Base-by-base conservation (phyloP, 1,140 invertebrate species). In the Notospermus geniculatus region DNA sequence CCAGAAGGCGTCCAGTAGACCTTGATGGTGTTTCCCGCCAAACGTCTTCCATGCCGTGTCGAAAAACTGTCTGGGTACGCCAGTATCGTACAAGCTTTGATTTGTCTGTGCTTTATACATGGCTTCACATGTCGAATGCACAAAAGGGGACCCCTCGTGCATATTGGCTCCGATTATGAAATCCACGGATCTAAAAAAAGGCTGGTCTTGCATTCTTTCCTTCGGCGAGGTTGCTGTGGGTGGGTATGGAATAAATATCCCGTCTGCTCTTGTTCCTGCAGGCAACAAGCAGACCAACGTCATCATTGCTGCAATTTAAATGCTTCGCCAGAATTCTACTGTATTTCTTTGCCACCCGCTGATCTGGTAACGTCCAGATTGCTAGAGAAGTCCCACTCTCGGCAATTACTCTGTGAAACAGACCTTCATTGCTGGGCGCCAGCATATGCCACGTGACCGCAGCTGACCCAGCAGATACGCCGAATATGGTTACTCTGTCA, bases 401-500 rank as follows among this genome's bases (percentile, higher is more conserved):
- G 69, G 52, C 71, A 17, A 72, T 71, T 0, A 63, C 55, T 50
- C 69, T 52, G 30, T 69, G 61, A 58, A 72, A 63, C 15, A 66
- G 28, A 0, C 62, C 62, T 23, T 56, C 29, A 27, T 63, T 62
- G 11, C 9, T 28, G 1, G 64, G 62, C 17, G 27, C n/a, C 7
- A 66, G 7, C 0, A 57, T 43, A 22, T 62, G 61, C 32, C 62
- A 59, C 15, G 55, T 52, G 1, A 64, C 59, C 54, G 56, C 45
- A 23, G 60, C 60, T 0, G 60, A 61, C 23, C 70, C 70, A 9
- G 85, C 82, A 0, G 83, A 84, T 75, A 90, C 86, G 1, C 89
- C 89, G 57, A 88, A 80, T 1, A 91, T 70, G 0, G 90, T 91
- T 0, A 91, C 82, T 29, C 84, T 80, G 15, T 83, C 78, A 0